Percentiles rank a stretch among this genome's conserved stretches.
These are phyloP conservation scores for Forficula auricularia DNA, from an alignment of 1,140 invertebrate species.

Conservation along the genomic window DNA sequence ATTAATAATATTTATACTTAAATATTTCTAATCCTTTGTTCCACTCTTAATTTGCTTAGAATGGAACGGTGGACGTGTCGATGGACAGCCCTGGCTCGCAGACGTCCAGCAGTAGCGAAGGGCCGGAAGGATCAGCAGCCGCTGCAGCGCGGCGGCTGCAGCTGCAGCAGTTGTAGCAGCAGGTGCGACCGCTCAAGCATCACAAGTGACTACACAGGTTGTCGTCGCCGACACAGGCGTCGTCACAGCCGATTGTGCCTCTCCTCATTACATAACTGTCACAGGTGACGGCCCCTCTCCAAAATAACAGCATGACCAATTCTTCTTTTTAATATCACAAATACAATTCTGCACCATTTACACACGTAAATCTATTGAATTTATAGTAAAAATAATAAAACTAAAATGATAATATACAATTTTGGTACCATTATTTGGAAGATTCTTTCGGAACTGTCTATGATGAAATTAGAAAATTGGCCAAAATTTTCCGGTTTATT, in stretches of 20 bases:
- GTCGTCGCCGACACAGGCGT: constrained; percentile 20
- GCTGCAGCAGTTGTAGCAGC: constrained; percentile 5
- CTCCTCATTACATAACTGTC: constrained; percentile 34
- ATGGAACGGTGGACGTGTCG: no score
- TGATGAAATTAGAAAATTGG: neutral
- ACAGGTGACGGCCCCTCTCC: constrained; percentile 24
- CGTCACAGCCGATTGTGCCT: constrained; percentile 16
- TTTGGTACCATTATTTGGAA: neutral
- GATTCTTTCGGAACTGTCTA: neutral
- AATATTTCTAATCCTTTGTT: no score
- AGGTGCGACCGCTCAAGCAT: constrained; percentile 18
- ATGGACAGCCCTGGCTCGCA: no score
- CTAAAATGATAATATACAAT: neutral
- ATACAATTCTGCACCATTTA: neutral
- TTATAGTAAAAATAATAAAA: neutral
- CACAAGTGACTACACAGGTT: constrained; percentile 32
- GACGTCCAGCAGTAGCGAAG: neutral
- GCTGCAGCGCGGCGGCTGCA: neutral
- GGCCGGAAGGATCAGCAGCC: neutral
- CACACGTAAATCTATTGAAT: neutral
- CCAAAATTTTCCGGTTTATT: neutral
- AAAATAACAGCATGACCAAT: neutral
- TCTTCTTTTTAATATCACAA: constrained; percentile 6
- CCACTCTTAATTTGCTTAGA: no score
- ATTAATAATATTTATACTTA: no score